Base-by-base conservation (phyloP, 2,113 vertebrate genomes). In the Amblyopsis rosae region DNA sequence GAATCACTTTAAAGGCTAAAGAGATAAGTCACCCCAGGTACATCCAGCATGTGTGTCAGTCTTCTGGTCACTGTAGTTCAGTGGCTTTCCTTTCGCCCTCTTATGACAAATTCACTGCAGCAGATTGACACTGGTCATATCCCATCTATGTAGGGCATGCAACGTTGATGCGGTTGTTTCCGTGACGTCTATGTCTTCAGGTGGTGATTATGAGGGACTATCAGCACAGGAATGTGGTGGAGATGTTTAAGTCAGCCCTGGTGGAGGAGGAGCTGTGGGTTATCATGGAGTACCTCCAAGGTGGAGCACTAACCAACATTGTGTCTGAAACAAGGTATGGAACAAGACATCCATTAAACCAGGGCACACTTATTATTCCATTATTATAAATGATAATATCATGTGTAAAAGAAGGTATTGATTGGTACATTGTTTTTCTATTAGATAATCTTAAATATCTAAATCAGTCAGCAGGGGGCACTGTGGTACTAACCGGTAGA, bases 191-290 rank as follows among this genome's bases (percentile, higher is more conserved):
- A 48, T 72, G 8, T 64, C 82, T 71, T n/a, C 85, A 99, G 98
- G 98, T 99, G 82, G 96, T 99, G 76, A 99, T 99, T 81, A 99
- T 99, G 98, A 94, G 97, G 72, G 97, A 99, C 89, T 99, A 99
- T 61, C 97, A 98, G 78, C 97, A 99, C 1, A 90, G 94, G 84
- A 98, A 98, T 0, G 97, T 99, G 1, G 97, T 99, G 87, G 96
- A 99, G 90, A 98, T 99, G 96, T 99, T 97, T 82, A 99, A 98
- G 88, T 98, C 96, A 65, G 96, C 97, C 48, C 90, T 99, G 1
- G 98, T 99, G 78, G 98, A 96, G 59, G 98, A 99, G 85, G 97
- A 99, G 82, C 93, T 99, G 70, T 99, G 98, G 98, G 98, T 99
- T 45, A 95, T 99, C 73, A 99, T 99, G 98, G 98, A 99, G 89